Evolutionary conservation across 2,888 invertebrate genomes (phyloP), one percentile per base, ranked within the genome.

Genomic region (Amorpha juglandis): DNA sequence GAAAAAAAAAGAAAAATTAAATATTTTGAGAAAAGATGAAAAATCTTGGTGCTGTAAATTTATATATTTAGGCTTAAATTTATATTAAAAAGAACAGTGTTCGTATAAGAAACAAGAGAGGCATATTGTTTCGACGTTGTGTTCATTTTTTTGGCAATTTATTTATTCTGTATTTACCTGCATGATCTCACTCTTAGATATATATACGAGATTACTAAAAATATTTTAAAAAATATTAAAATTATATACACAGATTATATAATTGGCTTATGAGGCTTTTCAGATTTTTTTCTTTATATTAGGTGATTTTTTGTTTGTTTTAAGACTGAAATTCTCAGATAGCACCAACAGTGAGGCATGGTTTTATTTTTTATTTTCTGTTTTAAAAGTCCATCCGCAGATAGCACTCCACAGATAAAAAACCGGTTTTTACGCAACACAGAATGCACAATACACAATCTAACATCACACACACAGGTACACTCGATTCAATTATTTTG

Each of bases 1-100:
- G 87, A 91, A 88, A 90, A 84, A 84, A 85, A 77, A 80, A 86
- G 86, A 90, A 91, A 78, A 81, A 58, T 58, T 58, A 42, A 86
- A 87, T 91, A 91, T 92, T 92, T 92, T 92, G 91, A 90, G 89
- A 90, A 91, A 91, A 89, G 90, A 90, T 87, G 86, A 89, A 90
- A 92, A 91, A 92, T 90, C 91, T 93, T 93, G 93, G 93, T 93
- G 93, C 93, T 93, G 93, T 91, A 92, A 93, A 93, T 91, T 92
- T 88, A 92, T 93, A 92, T 92, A 93, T 92, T 68, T 93, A 92
- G 92, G 92, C 92, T 92, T 93, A 92, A 93, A 92, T 90, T 88
- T 86, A 90, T 89, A 83, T 88, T 82, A 87, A 87, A 88, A 85
- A 83, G 85, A 90, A 89, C 84, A 81, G 86, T 91, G 91, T 92